phyloP scores from a whole-genome alignment of 2,113 vertebrate genomes.

The Porphyrio hochstetteri region DNA sequence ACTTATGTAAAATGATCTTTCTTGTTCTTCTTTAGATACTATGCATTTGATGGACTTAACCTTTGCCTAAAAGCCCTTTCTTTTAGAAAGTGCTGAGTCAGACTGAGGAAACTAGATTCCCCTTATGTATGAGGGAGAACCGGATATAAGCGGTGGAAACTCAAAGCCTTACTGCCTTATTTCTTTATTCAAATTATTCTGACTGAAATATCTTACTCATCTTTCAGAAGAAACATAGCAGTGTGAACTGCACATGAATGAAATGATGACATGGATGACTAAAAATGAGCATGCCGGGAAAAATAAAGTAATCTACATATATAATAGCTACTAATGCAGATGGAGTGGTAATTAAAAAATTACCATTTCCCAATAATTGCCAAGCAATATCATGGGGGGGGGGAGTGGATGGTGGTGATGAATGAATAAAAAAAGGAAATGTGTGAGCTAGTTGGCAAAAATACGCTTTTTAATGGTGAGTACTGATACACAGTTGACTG shows the following conservation, averaged over 20 bases:
- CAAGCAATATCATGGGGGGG: neutral
- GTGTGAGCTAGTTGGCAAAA: neutral
- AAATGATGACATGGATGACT: neutral
- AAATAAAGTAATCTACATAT: neutral
- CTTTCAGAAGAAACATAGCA: neutral
- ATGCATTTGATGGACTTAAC: neutral
- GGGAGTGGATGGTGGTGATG: neutral
- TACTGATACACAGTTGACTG: neutral
- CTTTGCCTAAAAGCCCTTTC: neutral
- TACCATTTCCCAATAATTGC: neutral
- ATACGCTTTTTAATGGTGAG: neutral
- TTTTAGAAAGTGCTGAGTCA: neutral
- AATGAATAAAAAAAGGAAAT: neutral
- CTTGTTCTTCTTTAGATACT: neutral
- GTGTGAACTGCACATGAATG: neutral
- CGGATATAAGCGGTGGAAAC: neutral
- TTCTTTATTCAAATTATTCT: neutral
- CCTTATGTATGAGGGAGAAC: neutral
- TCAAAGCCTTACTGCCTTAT: neutral
- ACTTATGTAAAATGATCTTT: neutral
- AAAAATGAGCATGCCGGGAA: neutral
- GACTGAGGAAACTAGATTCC: neutral
- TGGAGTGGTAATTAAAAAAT: neutral
- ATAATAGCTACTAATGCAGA: neutral
- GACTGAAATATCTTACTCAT: neutral